phyloP scores from a whole-genome alignment of 2,797 vertebrate genomes.

The Cyprinella venusta region DNA sequence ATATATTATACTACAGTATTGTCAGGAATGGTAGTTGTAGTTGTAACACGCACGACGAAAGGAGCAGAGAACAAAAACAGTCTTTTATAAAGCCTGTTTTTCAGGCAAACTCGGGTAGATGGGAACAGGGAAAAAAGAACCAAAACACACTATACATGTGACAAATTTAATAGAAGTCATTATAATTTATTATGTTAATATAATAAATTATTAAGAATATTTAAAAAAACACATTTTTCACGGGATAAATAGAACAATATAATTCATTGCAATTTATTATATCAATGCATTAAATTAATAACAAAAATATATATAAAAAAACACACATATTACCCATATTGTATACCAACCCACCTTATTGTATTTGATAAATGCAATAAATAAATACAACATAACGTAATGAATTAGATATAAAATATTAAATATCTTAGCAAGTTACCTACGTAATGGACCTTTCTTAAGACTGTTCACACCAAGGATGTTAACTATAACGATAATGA shows the following conservation, averaged over 20 bases:
- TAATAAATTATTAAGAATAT: neutral
- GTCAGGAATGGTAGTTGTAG: conserved; percentile 1
- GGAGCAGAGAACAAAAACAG: neutral
- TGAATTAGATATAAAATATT: neutral
- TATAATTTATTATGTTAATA: neutral
- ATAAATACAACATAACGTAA: neutral
- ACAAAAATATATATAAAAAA: neutral
- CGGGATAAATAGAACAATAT: neutral
- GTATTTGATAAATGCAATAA: neutral
- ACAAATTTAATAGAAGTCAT: neutral
- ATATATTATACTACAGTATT: conserved; percentile 6
- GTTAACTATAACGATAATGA: neutral
- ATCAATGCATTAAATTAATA: neutral
- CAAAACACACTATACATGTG: neutral
- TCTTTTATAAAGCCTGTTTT: neutral
- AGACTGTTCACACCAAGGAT: neutral
- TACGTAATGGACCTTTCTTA: neutral
- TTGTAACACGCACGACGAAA: neutral
- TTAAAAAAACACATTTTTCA: neutral
- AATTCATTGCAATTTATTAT: neutral
- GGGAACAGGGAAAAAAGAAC: neutral
- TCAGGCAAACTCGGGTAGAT: neutral
- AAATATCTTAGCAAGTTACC: too few relatives aligned
- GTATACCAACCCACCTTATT: neutral
- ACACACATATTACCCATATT: too few relatives aligned